Evolutionary conservation across 2,888 invertebrate species (phyloP), one percentile per base, ranked within the genome.

Genomic region (Arctia plantaginis): DNA sequence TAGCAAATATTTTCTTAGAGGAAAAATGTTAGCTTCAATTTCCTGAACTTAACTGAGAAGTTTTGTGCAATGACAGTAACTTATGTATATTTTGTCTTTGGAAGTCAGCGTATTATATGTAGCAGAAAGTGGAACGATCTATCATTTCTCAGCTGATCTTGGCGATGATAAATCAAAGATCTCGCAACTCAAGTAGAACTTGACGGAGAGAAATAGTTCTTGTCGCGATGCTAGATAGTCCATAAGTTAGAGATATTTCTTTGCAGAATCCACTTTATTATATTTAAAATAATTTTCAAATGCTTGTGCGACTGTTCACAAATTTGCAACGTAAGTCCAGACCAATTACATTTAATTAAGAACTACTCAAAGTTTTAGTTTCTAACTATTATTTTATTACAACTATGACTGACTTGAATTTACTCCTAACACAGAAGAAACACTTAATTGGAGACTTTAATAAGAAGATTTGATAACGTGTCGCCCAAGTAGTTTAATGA

Each of bases 111-210:
- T 44, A 70, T 59, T 71, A 67, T 71, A 59, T 39, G 59, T 3
- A 44, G 55, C 39, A 27, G 39, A 66, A 20, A 33, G 44, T 44
- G 33, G 18, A 18, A 59, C 71, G 64, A 74, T 74, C 59, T 44
- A 62, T 74, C 74, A 74, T 47, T n/a, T 70, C 27, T 51, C 33
- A 10, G 66, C 74, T 66, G 70, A 71, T 71, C 67, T 62, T 47
- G 35, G 35, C 33, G 6, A 66, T 66, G 47, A 74, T 74, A 71
- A 74, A 74, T 74, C 74, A 74, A 47, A 67, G 39, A 39, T 47
- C 27, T n/a, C 64, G 59, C 51, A 59, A 33, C 47, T 18, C 35
- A 41, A 65, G 20, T 23, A n/a, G 15, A 47, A 55, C 30, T 30
- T 67, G 72, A 15, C 65, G 33, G 27, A 55, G 73, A 70, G 33